Percentiles rank a stretch among this genome's conserved stretches.
These are phyloP conservation scores for Triops longicaudatus DNA, from an alignment of 1,140 invertebrate genomes.

Conservation along the genomic window DNA sequence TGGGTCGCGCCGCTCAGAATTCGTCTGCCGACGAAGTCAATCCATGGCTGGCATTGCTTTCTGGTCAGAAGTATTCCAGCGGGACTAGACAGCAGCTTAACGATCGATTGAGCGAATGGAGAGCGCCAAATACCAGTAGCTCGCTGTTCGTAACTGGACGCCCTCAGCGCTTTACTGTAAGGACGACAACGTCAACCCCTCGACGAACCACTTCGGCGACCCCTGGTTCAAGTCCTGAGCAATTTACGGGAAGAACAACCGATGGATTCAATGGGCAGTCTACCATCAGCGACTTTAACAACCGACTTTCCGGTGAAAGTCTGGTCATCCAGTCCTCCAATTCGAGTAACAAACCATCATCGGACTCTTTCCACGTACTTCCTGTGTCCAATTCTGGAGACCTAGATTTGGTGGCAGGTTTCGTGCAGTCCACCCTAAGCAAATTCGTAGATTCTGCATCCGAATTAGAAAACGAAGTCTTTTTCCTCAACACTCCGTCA, in stretches of 20 bases:
- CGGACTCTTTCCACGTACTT: constrained; percentile 19
- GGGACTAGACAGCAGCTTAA: background rate
- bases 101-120: background rate
- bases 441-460: constrained; percentile 16
- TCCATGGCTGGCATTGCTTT: background rate
- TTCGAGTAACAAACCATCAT: background rate
- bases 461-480: constrained; percentile 17
- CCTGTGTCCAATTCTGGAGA: constrained; percentile 18
- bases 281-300: background rate
- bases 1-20: background rate
- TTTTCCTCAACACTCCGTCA: constrained; percentile 16
- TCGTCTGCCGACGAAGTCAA: background rate
- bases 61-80: background rate
- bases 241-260: background rate
- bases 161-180: background rate
- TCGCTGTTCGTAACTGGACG: background rate
- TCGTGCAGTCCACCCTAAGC: constrained; percentile 10
- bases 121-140: background rate
- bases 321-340: background rate
- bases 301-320: background rate
- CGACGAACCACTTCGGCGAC: background rate
- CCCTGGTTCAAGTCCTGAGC: background rate
- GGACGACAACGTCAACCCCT: background rate
- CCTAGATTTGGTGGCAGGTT: constrained; percentile 17
- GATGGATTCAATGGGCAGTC: background rate